Base-by-base conservation (phyloP, 1,140 invertebrate genomes). In the Atta colombica region DNA sequence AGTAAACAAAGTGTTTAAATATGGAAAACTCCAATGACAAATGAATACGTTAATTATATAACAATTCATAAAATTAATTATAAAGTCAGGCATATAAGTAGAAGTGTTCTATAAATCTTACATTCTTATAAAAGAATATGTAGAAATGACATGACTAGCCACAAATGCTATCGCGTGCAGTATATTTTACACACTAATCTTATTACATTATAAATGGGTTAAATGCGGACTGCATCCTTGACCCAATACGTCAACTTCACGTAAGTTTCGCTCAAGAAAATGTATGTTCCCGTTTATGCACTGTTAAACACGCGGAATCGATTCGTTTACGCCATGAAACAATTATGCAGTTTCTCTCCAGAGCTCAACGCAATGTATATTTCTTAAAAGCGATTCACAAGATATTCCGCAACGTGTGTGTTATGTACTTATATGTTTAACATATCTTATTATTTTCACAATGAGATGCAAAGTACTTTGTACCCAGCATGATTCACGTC, bases 251-350 rank as follows among this genome's bases (percentile, higher is more conserved):
- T 80, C 31, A 71, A 53, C 31, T 69, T 8, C 31, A 55, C 18
- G 1, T 69, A 51, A 80, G 63, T 39, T 80, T 65, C 12, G 58
- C 77, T 80, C n/a, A 51, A 69, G 28, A 80, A 80, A 69, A 53
- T 51, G n/a, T 16, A 68, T 25, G 45, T 80, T 80, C 25, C 39
- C 77, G 28, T 80, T 80, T 55, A 80, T 69, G 65, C 65, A 69
- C 49, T 55, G 77, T 55, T 69, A 35, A 80, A 39, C 61, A 68
- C 31, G 39, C 49, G 49, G 45, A 69, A 69, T 80, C 25, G 18
- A 80, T 80, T 69, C n/a, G 25, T 66, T 66, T 80, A 80, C 65
- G 45, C 12, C 65, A 71, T 39, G 53, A 63, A 77, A 63, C 58
- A 77, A 45, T 77, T 77, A 77, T 39, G n/a, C 31, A 25, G n/a